Conservation (phyloP, 2,797 vertebrate genomes). For the Gallinago stenura region DNA sequence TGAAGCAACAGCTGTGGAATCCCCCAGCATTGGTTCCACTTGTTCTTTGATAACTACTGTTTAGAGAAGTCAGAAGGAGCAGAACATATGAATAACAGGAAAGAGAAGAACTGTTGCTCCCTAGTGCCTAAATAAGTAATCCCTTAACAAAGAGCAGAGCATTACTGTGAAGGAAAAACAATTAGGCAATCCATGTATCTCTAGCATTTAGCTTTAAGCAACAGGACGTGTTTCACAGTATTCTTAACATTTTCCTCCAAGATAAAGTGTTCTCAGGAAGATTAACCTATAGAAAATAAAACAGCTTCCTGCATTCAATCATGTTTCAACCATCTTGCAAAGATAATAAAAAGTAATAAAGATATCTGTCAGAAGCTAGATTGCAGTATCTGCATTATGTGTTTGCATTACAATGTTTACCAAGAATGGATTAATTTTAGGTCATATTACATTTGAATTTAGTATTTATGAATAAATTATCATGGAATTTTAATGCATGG, state of each 20-base stretch:
- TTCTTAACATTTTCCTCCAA: not conserved
- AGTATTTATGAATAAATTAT: conserved; percentile 10
- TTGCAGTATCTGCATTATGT: not conserved
- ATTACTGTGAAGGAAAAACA: not conserved
- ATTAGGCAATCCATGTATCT: not conserved
- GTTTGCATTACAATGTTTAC: not conserved
- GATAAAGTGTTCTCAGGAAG: not conserved
- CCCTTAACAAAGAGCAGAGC: not conserved
- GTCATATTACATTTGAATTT: not conserved
- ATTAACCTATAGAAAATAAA: not conserved
- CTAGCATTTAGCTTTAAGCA: not conserved
- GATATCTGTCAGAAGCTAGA: not conserved
- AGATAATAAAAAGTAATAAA: not conserved
- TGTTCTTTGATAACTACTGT: not conserved
- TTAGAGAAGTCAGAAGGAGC: not conserved
- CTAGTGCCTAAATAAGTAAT: conserved; percentile 11
- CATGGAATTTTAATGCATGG: not conserved
- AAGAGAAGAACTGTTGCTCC: conserved; percentile 50
- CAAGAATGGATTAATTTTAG: not conserved
- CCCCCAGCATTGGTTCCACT: not conserved
- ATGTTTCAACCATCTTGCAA: not conserved
- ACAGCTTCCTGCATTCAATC: not conserved
- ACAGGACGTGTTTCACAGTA: rapidly evolving
- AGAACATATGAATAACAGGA: not conserved
- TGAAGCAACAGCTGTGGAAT: not conserved